Conservation (phyloP, 1,140 invertebrate species). For the Pomacea maculata region DNA sequence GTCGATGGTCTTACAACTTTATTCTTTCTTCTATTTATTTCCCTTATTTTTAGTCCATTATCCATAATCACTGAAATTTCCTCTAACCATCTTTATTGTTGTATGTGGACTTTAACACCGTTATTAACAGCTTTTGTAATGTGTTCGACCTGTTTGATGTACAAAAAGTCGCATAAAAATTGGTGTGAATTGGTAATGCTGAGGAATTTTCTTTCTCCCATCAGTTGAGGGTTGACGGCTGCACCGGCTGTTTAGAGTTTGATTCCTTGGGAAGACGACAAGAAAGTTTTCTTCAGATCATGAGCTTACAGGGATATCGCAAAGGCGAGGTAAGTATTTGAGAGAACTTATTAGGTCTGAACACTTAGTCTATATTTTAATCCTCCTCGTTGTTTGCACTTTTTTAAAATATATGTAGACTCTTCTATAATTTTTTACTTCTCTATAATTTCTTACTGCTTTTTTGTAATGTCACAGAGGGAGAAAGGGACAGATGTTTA, state of each 20-base stretch:
- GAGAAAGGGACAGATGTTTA: not conserved
- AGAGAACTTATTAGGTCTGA: no score
- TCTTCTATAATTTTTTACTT: not conserved
- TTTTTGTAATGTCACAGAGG: not conserved
- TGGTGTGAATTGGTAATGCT: not conserved
- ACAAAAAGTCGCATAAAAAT: no score
- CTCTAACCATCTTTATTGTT: no score
- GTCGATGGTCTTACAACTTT: no score
- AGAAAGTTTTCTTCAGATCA: constrained; percentile 52
- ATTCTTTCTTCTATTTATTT: no score
- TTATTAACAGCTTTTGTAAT: no score
- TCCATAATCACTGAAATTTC: no score
- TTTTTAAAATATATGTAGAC: not conserved
- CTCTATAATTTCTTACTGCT: not conserved
- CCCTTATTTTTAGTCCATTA: no score
- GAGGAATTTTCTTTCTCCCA: not conserved
- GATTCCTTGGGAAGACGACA: constrained; percentile 40
- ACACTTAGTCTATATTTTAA: no score
- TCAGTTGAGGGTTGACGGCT: constrained; percentile 49
- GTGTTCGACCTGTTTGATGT: no score
- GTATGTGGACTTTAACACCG: no score
- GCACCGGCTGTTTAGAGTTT: constrained; percentile 53
- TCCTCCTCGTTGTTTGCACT: not conserved
- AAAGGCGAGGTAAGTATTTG: constrained; percentile 45
- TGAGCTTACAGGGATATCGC: constrained; percentile 43